Conservation (phyloP, 1,140 invertebrate genomes). For the Musca domestica region DNA sequence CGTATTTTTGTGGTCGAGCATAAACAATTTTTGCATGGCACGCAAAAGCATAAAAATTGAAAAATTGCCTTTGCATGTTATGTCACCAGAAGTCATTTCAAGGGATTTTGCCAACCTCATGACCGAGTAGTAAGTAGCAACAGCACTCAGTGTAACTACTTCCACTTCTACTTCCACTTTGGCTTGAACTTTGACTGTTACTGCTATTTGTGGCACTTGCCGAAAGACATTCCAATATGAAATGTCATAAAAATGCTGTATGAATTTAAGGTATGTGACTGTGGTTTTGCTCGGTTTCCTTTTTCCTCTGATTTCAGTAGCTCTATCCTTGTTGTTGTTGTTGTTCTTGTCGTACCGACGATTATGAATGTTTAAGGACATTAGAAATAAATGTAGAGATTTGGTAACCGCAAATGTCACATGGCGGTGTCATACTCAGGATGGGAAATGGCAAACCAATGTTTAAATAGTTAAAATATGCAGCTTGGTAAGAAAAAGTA, state of each 20-base stretch:
- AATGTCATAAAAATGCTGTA: conserved; percentile 19
- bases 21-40: conserved; percentile 19
- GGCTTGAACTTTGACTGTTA: no score
- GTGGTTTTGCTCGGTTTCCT: neutral
- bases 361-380: neutral
- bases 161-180: no score
- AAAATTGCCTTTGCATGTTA: conserved; percentile 21
- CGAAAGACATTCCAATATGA: neutral
- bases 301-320: neutral
- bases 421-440: neutral
- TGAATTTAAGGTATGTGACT: conserved; percentile 13
- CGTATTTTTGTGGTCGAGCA: neutral
- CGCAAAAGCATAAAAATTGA: conserved; percentile 21
- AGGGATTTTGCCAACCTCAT: no score
- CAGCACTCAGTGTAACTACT: no score
- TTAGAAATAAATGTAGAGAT: conserved; percentile 2
- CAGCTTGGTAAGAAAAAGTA: neutral
- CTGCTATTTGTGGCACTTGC: no score
- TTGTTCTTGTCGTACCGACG: neutral
- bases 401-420: conserved; percentile 4
- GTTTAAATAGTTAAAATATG: conserved; percentile 3
- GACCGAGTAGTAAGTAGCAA: no score
- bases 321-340: neutral
- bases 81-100: conserved; percentile 14
- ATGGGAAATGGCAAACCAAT: neutral